phyloP scores from a whole-genome alignment of 2,888 invertebrate species.

The Subacronicta megacephala region DNA sequence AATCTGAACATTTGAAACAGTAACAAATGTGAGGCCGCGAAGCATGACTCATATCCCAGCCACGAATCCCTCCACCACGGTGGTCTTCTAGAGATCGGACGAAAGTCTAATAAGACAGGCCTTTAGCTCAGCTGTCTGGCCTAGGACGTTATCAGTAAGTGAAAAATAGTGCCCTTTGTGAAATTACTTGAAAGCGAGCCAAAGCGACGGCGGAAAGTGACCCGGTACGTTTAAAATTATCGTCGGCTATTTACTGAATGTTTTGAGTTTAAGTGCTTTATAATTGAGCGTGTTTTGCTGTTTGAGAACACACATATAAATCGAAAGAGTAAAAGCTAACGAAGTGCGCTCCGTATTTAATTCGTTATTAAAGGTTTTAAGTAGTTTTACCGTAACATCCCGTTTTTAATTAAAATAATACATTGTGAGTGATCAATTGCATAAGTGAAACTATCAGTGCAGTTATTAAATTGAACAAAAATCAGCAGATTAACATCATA shows the following conservation, averaged over 20 bases:
- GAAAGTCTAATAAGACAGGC: slow-evolving; percentile 84
- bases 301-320: too few species aligned
- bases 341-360: too few species aligned
- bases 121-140: slow-evolving; percentile 79
- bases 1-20: slow-evolving; percentile 73
- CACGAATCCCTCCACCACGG: slow-evolving; percentile 78
- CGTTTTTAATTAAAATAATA: too few species aligned
- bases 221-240: slow-evolving; percentile 45
- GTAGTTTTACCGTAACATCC: too few species aligned
- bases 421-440: too few species aligned
- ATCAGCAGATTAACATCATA: too few species aligned
- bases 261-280: slow-evolving; percentile 24
- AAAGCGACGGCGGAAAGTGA: slow-evolving; percentile 56
- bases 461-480: too few species aligned
- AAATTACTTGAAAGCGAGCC: slow-evolving; percentile 61
- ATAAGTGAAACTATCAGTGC: too few species aligned
- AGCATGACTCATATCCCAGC: slow-evolving; percentile 77
- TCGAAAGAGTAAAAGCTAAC: too few species aligned
- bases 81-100: slow-evolving; percentile 78
- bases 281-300: slow-evolving; percentile 25
- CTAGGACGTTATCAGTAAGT: slow-evolving; percentile 80
- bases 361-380: too few species aligned
- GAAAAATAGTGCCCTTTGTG: slow-evolving; percentile 86
- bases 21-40: slow-evolving; percentile 77
- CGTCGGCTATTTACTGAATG: slow-evolving; percentile 11